phyloP scores from a whole-genome alignment of 35 echinoderm and acorn worm genomes.

The Heliocidaris tuberculata region DNA sequence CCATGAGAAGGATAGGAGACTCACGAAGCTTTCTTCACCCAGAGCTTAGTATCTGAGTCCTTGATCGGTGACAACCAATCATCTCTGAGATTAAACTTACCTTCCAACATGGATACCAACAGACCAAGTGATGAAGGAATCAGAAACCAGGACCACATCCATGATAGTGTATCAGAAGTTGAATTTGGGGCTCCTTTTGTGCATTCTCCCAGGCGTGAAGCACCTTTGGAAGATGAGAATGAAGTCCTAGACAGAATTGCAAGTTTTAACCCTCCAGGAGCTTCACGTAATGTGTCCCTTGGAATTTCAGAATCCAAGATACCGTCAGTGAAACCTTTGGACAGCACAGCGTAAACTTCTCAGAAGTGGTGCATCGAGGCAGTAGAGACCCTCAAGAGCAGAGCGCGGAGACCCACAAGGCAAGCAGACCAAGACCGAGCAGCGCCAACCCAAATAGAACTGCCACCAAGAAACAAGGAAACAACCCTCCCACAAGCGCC shows the following conservation, averaged over 20 bases:
- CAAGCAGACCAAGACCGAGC: conserved; percentile 33
- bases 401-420: not conserved
- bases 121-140: not conserved
- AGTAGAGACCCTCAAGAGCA: not conserved
- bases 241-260: conserved; percentile 29
- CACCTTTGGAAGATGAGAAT: conserved; percentile 6
- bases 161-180: not conserved
- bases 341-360: too few species aligned
- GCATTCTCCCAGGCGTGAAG: not conserved
- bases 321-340: too few species aligned
- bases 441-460: conserved; percentile 32
- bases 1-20: conserved; percentile 55
- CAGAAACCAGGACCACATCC: not conserved
- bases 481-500: not conserved
- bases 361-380: not conserved
- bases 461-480: not conserved
- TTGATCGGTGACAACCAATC: not conserved
- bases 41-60: conserved; percentile 15
- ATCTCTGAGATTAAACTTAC: not conserved
- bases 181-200: conserved; percentile 19
- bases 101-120: not conserved
- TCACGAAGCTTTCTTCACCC: not conserved
- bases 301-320: too few species aligned
- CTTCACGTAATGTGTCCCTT: not conserved
- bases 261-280: not conserved